These are phyloP conservation scores for Hipposideros armiger DNA, from an alignment of 2,113 vertebrate species.

Conservation along the genomic window DNA sequence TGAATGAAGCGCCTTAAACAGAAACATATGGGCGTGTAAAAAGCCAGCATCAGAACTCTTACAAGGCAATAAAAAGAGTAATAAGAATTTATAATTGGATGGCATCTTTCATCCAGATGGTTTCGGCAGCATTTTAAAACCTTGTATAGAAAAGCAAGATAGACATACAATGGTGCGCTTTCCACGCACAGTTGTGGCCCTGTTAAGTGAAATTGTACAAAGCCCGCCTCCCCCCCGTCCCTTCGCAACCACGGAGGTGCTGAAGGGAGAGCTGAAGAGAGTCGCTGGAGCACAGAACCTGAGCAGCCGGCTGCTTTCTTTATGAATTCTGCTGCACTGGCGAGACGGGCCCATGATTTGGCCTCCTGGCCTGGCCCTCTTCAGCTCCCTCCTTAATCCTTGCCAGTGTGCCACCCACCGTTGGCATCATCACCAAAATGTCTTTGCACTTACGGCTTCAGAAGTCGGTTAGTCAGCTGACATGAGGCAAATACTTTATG, in stretches of 20 bases:
- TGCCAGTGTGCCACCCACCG: rapidly evolving
- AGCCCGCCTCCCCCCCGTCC: rapidly evolving
- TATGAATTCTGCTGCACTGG: rapidly evolving
- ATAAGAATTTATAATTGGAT: conserved; percentile 50
- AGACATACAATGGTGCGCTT: rapidly evolving
- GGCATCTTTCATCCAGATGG: conserved; percentile 71
- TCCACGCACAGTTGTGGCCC: rapidly evolving
- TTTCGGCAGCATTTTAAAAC: neutral
- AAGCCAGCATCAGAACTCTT: neutral
- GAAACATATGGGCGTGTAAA: conserved; percentile 54
- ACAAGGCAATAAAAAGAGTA: conserved; percentile 49
- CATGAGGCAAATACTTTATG: rapidly evolving
- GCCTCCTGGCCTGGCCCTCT: neutral
- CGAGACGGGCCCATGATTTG: rapidly evolving
- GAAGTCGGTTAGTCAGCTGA: neutral
- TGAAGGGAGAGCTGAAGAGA: no score
- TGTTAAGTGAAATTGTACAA: rapidly evolving
- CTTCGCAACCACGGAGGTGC: rapidly evolving
- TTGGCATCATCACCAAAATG: neutral
- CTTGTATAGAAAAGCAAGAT: neutral
- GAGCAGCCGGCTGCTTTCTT: rapidly evolving
- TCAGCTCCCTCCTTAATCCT: neutral
- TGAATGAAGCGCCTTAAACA: conserved; percentile 57
- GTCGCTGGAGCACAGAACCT: rapidly evolving
- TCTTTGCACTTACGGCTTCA: neutral